Evolutionary conservation across 1,140 invertebrate species (phyloP), one percentile per base, ranked within the genome.

Genomic region (Lasaia peninsularis): DNA sequence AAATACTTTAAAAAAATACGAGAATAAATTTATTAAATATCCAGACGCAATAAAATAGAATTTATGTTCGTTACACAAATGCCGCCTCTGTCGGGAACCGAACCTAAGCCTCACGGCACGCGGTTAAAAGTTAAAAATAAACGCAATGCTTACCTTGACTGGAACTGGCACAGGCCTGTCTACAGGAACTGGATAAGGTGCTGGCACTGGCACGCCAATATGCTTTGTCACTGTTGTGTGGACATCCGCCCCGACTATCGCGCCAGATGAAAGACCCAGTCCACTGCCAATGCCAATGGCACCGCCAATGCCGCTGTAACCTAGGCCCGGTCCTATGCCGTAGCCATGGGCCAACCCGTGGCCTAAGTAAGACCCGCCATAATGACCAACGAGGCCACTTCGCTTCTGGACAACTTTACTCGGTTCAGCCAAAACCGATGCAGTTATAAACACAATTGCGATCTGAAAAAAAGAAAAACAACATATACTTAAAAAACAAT

Each of bases 211-310:
- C 5, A 88, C 78, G 5, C 88, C 88, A 21, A 89, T 76, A 52
- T 89, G 88, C 57, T 86, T 88, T 0, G 88, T 89, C 0, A 89
- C 85, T 0, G 86, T 89, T 0, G 88, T 89, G 53, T 89, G 88
- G 8, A 87, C 78, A 49, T 89, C 76, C 31, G 86, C 83, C 1
- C 85, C 86, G 3, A 89, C 78, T 5, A 89, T 69, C 0, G 80
- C 58, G 2, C 69, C 75, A 9, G 37, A 63, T 10, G 44, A 60
- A 14, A 58, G 48, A 3, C 16, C 68, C 51, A 66, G 56, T 7
- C 69, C 68, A 7, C 50, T 54, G n/a, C 56, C 61, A 31, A 58
- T 33, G 16, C 57, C 56, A 44, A 55, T 48, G 5, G 61, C 63
- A 6, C 52, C 53, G 3, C 62, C 63, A 18, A 60, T 31, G 9